phyloP scores from a whole-genome alignment of 2,113 vertebrate species.

The Miniopterus natalensis region DNA sequence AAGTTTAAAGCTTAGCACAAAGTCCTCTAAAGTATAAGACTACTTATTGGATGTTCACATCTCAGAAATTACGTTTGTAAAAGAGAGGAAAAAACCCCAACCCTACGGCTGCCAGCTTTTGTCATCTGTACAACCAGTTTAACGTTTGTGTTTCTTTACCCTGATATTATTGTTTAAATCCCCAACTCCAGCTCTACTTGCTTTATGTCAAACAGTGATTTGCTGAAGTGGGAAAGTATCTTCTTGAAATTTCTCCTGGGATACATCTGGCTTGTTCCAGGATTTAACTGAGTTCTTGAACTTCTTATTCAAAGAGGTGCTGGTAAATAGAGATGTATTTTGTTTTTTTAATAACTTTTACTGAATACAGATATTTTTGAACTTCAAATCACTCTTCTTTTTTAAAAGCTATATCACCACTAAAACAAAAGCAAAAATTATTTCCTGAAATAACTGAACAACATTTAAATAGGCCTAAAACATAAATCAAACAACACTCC shows the following conservation, averaged over 20 bases:
- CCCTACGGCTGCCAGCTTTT: not conserved
- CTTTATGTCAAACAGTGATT: slow-evolving; percentile 50
- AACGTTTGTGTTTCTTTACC: not conserved
- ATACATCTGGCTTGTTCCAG: not conserved
- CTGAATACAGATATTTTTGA: slow-evolving; percentile 2
- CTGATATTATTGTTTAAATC: not conserved
- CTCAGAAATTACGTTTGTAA: not conserved
- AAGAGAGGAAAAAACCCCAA: not conserved
- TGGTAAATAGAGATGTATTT: not conserved
- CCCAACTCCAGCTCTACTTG: not conserved
- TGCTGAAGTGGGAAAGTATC: slow-evolving; percentile 48
- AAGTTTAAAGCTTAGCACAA: slow-evolving; percentile 62
- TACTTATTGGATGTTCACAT: not conserved
- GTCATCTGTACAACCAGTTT: not conserved
- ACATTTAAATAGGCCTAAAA: slow-evolving; percentile 3
- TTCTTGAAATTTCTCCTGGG: slow-evolving; percentile 48
- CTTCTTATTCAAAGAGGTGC: slow-evolving; percentile 8
- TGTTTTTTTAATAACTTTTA: not conserved
- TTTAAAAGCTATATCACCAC: slow-evolving; percentile 8
- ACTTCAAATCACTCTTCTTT: slow-evolving; percentile 48
- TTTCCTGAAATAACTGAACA: not conserved
- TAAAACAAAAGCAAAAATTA: not conserved
- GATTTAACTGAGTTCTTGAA: slow-evolving; percentile 24
- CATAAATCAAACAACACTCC: not conserved
- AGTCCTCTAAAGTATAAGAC: slow-evolving; percentile 31